These are phyloP conservation scores for Crypturellus tataupa DNA, from an alignment of 2,797 vertebrate species.

Conservation along the genomic window DNA sequence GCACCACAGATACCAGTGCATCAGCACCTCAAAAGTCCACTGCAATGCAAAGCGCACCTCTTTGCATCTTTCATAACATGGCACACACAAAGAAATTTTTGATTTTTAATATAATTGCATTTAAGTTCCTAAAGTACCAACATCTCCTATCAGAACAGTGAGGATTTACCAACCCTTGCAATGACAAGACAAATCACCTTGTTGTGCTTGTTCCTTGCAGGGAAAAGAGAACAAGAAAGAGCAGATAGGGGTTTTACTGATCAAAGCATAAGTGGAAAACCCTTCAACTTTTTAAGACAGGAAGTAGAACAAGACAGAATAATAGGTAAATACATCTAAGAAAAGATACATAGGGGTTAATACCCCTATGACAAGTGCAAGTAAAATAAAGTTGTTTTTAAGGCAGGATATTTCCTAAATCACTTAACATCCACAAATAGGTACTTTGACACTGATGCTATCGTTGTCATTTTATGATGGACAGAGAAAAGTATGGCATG, in stretches of 20 bases:
- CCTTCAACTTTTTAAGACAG: background rate
- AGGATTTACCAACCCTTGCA: background rate
- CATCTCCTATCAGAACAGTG: background rate
- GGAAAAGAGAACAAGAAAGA: background rate
- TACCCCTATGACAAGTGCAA: background rate
- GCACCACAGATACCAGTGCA: background rate
- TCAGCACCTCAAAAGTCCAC: background rate
- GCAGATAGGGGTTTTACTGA: background rate
- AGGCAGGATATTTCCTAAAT: background rate
- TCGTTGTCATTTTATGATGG: background rate
- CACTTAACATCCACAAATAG: background rate
- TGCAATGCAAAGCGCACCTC: background rate
- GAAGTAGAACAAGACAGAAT: background rate
- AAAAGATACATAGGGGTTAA: background rate
- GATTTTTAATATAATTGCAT: fast-evolving
- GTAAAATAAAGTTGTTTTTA: background rate
- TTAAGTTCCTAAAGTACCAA: background rate
- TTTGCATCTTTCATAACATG: background rate
- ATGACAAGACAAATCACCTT: background rate
- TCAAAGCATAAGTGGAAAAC: background rate
- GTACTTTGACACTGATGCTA: background rate
- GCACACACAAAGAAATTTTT: background rate
- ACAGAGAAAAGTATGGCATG: background rate
- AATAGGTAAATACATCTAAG: background rate
- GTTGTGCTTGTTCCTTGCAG: background rate